These are phyloP conservation scores for Zele albiditarsus DNA, from an alignment of 2,888 invertebrate species.

Conservation along the genomic window DNA sequence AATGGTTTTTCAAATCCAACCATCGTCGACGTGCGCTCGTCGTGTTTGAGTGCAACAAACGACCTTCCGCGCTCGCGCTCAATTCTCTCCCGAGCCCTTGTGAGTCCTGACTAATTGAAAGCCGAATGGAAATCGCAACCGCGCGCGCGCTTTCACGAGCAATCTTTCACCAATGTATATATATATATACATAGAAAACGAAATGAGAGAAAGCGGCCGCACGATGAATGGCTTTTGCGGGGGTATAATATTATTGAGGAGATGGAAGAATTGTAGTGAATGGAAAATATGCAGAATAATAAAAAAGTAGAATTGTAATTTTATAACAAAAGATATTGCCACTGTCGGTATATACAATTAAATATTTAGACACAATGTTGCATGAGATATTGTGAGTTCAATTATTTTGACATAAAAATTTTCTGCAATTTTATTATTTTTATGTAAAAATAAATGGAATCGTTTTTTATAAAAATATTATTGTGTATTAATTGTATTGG, in stretches of 20 bases:
- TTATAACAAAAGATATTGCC: not conserved
- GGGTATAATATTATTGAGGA: not conserved
- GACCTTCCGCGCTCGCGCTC: not conserved
- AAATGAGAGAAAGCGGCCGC: not conserved
- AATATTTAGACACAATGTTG: not conserved
- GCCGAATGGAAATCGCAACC: conserved; percentile 26
- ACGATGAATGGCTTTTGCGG: conserved; percentile 20
- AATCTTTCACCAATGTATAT: conserved; percentile 21
- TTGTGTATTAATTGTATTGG: too few relatives aligned
- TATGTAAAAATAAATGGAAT: too few relatives aligned
- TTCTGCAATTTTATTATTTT: too few relatives aligned
- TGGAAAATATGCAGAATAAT: not conserved
- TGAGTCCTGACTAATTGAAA: conserved; percentile 30
- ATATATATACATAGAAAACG: not conserved
- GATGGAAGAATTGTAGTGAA: not conserved
- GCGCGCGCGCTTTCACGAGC: conserved; percentile 19
- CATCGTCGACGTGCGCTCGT: not conserved
- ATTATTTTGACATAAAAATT: too few relatives aligned
- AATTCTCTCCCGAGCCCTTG: not conserved
- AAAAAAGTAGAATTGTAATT: not conserved
- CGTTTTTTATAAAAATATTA: too few relatives aligned
- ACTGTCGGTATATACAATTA: not conserved
- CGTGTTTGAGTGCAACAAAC: not conserved
- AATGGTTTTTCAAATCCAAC: conserved; percentile 37
- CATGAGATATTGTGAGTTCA: too few relatives aligned